Conservation (phyloP, 2,797 vertebrate species). For the Eulemur coronatus region DNA sequence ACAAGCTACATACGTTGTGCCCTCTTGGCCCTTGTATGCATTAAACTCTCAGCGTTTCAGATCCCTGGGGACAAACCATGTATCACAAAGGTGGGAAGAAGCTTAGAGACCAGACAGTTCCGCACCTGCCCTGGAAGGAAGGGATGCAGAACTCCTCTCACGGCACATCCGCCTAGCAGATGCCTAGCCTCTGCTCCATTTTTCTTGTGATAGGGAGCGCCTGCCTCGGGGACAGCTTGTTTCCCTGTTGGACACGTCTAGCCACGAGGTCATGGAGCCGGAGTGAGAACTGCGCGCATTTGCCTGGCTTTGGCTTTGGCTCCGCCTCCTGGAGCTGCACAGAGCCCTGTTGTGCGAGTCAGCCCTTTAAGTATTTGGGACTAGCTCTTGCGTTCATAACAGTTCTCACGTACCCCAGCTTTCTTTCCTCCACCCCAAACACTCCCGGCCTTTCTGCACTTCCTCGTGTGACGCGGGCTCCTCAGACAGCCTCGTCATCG, state of each 20-base stretch:
- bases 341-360: neutral
- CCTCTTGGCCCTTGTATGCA: neutral
- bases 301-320: neutral
- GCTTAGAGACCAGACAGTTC: neutral
- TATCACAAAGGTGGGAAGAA: neutral
- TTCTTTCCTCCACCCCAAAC: neutral
- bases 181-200: neutral
- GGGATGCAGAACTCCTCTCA: neutral
- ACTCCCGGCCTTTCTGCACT: neutral
- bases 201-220: neutral
- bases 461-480: rapidly evolving
- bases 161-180: neutral
- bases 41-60: neutral
- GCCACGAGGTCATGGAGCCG: neutral
- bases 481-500: neutral
- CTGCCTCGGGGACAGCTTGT: neutral
- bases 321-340: neutral
- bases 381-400: neutral
- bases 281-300: neutral
- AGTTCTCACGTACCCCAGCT: neutral
- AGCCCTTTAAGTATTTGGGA: neutral
- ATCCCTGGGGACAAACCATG: neutral
- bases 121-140: neutral
- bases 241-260: neutral
- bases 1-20: neutral